Evolutionary conservation across 2,888 invertebrate species (phyloP).

Genomic region (Pheosia tremula): DNA sequence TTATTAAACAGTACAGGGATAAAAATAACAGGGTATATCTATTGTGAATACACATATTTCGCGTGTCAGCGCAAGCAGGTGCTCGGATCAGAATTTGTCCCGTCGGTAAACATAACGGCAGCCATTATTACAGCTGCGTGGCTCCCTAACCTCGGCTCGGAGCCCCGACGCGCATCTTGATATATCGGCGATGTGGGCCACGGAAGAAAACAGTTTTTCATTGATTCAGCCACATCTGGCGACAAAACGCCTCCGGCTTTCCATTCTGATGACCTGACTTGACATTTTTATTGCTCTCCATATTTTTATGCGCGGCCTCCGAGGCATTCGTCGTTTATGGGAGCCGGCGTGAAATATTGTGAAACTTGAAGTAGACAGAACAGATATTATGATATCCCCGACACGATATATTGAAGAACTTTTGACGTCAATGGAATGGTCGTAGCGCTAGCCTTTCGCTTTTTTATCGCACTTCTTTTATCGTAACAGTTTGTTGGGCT

Average conservation of each 20-base stretch:
- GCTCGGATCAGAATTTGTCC: conserved; percentile 67
- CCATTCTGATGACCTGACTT: conserved; percentile 84
- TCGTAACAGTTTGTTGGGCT: conserved; percentile 34
- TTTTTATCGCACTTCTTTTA: conserved; percentile 55
- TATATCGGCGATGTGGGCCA: conserved; percentile 73
- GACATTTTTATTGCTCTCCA: conserved; percentile 83
- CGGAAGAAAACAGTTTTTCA: conserved; percentile 83
- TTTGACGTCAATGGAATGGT: conserved; percentile 53
- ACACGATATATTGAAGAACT: conserved; percentile 66
- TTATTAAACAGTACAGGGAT: conserved; percentile 56
- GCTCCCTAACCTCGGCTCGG: conserved; percentile 36
- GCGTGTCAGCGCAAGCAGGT: conserved; percentile 68
- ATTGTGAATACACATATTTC: conserved; percentile 55
- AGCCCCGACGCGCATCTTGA: conserved; percentile 58
- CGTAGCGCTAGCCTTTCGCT: conserved; percentile 36
- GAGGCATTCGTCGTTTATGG: conserved; percentile 72
- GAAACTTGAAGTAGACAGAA: conserved; percentile 70
- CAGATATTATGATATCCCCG: conserved; percentile 74
- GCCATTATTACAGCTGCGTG: conserved; percentile 61
- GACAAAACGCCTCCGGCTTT: conserved; percentile 81
- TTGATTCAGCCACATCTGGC: conserved; percentile 83
- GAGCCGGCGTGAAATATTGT: conserved; percentile 76
- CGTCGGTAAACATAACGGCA: conserved; percentile 68
- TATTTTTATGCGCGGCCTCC: conserved; percentile 75
- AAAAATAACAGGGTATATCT: conserved; percentile 48